phyloP scores from a whole-genome alignment of 37 sponge, comb jelly and placozoan genomes.

The Chondrilla cf. caribensis region DNA sequence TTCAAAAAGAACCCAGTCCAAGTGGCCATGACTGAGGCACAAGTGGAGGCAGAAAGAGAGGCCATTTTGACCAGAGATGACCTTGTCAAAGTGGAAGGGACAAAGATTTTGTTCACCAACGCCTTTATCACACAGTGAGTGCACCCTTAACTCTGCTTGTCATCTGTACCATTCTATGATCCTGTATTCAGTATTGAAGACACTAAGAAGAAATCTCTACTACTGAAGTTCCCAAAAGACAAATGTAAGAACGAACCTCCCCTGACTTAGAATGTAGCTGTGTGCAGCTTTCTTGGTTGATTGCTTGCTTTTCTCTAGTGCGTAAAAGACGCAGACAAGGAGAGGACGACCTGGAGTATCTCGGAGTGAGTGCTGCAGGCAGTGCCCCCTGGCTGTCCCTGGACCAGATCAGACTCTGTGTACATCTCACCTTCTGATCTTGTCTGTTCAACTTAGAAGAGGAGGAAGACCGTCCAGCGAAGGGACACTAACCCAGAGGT shows the following conservation, averaged over 20 bases:
- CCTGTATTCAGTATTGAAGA: conserved; percentile 41
- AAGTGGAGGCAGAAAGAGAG: conserved; percentile 70
- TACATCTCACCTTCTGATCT: too few species aligned
- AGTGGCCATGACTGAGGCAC: conserved; percentile 57
- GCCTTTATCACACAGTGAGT: conserved; percentile 47
- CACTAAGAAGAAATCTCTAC: conserved; percentile 67
- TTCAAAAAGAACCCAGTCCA: conserved; percentile 75
- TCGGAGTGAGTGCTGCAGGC: conserved; percentile 62
- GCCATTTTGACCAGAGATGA: conserved; percentile 56
- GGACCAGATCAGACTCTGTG: too few species aligned
- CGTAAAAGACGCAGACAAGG: conserved; percentile 39
- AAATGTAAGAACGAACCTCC: conserved; percentile 4
- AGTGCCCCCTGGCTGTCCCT: not conserved
- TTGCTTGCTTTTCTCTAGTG: conserved; percentile 1
- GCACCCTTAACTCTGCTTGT: not conserved
- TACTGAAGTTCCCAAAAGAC: conserved; percentile 77
- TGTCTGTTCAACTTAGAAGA: conserved; percentile 17
- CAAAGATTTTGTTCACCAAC: conserved; percentile 73
- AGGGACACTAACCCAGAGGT: conserved; percentile 76
- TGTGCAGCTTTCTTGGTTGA: too few species aligned
- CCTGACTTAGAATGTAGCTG: too few species aligned
- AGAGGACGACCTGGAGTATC: conserved; percentile 81
- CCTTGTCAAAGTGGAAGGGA: conserved; percentile 93
- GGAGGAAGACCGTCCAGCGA: conserved; percentile 57
- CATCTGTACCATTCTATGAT: not conserved